These are phyloP conservation scores for Onthophagus sagittarius DNA, from an alignment of 2,888 invertebrate species.

Conservation along the genomic window DNA sequence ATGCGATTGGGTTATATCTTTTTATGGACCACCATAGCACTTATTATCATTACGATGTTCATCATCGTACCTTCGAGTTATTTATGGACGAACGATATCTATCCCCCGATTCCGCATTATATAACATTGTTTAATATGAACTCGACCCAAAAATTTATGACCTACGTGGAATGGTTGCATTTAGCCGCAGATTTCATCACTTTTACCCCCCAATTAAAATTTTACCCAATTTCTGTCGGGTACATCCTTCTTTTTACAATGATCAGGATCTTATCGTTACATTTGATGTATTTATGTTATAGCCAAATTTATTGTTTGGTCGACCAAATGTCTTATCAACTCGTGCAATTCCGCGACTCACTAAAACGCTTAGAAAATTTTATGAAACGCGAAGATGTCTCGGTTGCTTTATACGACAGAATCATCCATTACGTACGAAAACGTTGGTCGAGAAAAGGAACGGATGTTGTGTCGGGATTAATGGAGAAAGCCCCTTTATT, in stretches of 20 bases:
- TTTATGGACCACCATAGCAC: conserved; percentile 15
- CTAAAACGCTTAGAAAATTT: conserved; percentile 17
- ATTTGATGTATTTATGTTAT: conserved; percentile 14
- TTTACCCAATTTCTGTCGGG: conserved; percentile 11
- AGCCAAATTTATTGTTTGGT: conserved; percentile 19
- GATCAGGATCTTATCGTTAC: conserved; percentile 12
- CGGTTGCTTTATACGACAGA: conserved; percentile 16
- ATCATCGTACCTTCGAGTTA: neutral
- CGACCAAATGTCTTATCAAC: conserved; percentile 1
- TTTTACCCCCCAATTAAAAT: conserved; percentile 17
- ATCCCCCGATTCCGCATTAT: conserved; percentile 13
- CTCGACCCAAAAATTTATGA: conserved; percentile 18
- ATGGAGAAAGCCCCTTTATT: conserved; percentile 23
- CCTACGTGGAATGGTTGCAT: conserved; percentile 19
- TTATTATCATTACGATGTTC: conserved; percentile 7
- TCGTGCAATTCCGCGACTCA: conserved; percentile 3
- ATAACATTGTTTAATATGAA: conserved; percentile 11
- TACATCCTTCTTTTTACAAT: conserved; percentile 16
- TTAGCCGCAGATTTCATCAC: conserved; percentile 19
- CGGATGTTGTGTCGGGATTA: conserved; percentile 13
- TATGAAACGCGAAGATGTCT: conserved; percentile 20
- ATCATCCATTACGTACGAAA: conserved; percentile 14
- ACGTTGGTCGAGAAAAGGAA: conserved; percentile 17
- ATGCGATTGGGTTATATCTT: conserved; percentile 15
- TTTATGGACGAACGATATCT: conserved; percentile 8